Conservation (phyloP, 2,113 vertebrate genomes). For the Fregetta grallaria region DNA sequence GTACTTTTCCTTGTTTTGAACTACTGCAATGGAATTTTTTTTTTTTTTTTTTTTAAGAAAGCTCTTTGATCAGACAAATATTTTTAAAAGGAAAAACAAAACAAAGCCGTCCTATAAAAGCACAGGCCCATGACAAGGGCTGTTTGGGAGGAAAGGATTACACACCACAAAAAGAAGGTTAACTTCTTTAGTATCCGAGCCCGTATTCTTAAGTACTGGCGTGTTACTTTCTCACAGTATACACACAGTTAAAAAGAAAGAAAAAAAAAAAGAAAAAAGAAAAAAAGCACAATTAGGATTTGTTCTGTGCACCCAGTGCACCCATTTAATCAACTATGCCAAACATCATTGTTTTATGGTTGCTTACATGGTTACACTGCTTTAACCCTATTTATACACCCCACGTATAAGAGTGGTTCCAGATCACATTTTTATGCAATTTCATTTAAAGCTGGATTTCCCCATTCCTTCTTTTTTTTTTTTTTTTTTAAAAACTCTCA, state of each 20-base stretch:
- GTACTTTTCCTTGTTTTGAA: conserved; percentile 60
- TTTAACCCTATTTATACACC: background rate
- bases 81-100: conserved; percentile 46
- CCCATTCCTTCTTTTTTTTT: fast-evolving
- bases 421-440: background rate
- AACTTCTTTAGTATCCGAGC: background rate
- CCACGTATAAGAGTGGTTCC: background rate
- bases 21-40: background rate
- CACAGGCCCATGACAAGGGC: background rate
- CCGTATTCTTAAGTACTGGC: background rate
- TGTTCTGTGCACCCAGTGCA: background rate
- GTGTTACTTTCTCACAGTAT: background rate
- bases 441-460: background rate
- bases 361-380: background rate
- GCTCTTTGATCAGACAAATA: conserved; percentile 39
- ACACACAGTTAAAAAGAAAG: background rate
- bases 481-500: background rate
- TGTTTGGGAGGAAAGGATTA: background rate
- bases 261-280: background rate
- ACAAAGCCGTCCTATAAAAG: background rate
- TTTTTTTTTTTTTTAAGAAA: background rate
- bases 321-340: background rate
- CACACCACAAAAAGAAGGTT: background rate
- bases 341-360: background rate
- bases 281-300: background rate